Evolutionary conservation across 1,140 invertebrate species (phyloP).

Genomic region (Zaprionus capensis): DNA sequence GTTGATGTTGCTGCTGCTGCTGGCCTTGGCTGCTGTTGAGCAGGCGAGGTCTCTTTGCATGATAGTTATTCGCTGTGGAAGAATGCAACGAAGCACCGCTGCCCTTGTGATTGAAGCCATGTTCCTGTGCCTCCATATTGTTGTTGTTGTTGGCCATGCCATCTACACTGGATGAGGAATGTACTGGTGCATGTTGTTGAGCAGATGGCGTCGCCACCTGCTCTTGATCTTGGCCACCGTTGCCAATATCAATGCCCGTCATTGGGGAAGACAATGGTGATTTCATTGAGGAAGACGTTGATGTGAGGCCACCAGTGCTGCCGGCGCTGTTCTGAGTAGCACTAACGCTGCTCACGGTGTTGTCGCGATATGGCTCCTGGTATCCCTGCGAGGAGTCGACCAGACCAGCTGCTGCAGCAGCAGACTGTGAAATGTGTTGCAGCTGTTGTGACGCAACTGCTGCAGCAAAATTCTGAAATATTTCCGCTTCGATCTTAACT

Average conservation of each 20-base stretch:
- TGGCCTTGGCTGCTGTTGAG: conserved; percentile 40
- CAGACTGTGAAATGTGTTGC: conserved; percentile 77
- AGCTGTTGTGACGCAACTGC: conserved; percentile 79
- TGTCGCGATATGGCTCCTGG: conserved; percentile 74
- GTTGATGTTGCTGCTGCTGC: conserved; percentile 45
- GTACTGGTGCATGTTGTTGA: conserved; percentile 63
- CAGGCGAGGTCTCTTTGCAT: conserved; percentile 73
- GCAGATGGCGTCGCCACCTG: conserved; percentile 43
- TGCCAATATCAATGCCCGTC: conserved; percentile 31
- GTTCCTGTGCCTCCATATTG: conserved; percentile 51
- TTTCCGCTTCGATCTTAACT: conserved; percentile 79
- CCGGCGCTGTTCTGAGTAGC: conserved; percentile 53
- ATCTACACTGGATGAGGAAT: conserved; percentile 65
- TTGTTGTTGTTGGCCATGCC: conserved; percentile 32
- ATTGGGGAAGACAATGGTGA: conserved; percentile 79
- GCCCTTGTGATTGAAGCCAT: conserved; percentile 60
- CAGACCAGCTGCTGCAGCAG: conserved; percentile 72
- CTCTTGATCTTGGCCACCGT: conserved; percentile 24
- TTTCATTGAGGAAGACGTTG: conserved; percentile 82
- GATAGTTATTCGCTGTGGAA: conserved; percentile 62
- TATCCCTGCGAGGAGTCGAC: conserved; percentile 78
- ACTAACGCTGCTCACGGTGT: conserved; percentile 31
- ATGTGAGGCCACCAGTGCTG: conserved; percentile 61
- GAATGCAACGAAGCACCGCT: conserved; percentile 66
- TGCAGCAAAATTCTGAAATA: conserved; percentile 78